A percentile compares a stretch with the other conserved stretches of the same genome.
These are phyloP conservation scores for Hippopotamus amphibius DNA, from an alignment of 2,113 vertebrate species.

Conservation along the genomic window DNA sequence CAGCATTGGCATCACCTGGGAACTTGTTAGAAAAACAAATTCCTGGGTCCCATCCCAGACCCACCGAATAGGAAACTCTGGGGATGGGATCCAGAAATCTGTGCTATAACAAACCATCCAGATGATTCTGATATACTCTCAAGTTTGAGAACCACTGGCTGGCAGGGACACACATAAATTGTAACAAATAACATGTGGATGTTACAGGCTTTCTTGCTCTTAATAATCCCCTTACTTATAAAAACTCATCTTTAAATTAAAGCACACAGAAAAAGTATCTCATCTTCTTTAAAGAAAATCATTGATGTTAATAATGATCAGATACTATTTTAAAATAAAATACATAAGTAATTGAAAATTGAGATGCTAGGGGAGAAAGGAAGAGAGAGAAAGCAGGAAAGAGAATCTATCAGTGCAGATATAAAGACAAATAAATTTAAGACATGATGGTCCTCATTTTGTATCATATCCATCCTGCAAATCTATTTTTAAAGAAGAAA, in stretches of 20 bases:
- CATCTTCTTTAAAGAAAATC: neutral
- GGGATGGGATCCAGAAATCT: neutral
- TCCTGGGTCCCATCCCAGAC: neutral
- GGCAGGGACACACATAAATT: neutral
- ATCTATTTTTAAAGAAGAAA: constrained; percentile 39
- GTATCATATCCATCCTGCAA: neutral
- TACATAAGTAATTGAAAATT: neutral
- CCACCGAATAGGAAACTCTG: neutral
- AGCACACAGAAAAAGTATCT: neutral
- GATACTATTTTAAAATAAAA: constrained; percentile 33
- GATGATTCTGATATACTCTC: neutral
- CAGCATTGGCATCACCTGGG: neutral
- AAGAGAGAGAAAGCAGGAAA: neutral
- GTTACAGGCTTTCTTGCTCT: neutral
- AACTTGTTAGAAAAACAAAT: neutral
- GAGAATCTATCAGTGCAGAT: neutral
- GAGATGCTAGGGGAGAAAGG: neutral
- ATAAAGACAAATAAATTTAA: constrained; percentile 40
- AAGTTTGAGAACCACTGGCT: neutral
- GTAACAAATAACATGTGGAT: neutral
- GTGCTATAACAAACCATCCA: neutral
- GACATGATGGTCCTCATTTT: neutral
- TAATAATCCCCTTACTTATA: neutral
- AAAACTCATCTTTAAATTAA: neutral
- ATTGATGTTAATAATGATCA: neutral